Conservation (phyloP, 2,113 vertebrate genomes). For the Calyptommatus sinebrachiatus region DNA sequence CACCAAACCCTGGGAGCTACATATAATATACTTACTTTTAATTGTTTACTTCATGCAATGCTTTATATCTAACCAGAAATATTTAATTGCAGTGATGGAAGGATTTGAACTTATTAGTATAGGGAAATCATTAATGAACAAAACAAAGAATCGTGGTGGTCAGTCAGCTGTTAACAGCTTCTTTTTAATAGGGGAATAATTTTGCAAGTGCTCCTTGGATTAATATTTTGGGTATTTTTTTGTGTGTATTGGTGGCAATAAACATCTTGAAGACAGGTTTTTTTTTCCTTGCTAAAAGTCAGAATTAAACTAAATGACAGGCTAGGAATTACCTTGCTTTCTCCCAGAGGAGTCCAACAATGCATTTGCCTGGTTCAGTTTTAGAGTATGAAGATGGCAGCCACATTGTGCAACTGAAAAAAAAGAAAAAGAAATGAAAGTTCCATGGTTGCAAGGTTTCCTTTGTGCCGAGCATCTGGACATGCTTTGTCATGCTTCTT, state of each 20-base stretch:
- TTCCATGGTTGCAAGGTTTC: too few species aligned
- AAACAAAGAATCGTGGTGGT: not conserved
- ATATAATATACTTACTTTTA: not conserved
- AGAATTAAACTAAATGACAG: not conserved
- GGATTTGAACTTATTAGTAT: not conserved
- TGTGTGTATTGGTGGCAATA: not conserved
- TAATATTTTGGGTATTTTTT: not conserved
- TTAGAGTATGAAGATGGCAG: not conserved
- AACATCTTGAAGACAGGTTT: conserved; percentile 1
- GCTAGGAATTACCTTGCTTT: fast-evolving
- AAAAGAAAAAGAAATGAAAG: too few species aligned
- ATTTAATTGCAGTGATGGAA: not conserved
- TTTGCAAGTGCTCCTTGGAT: not conserved
- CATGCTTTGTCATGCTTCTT: too few species aligned
- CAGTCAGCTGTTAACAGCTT: not conserved
- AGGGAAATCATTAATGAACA: not conserved
- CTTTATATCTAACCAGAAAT: not conserved
- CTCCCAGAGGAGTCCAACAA: not conserved
- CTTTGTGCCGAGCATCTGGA: too few species aligned
- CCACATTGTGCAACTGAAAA: not conserved
- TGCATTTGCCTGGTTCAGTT: not conserved
- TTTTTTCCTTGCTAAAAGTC: not conserved
- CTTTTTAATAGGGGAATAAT: not conserved
- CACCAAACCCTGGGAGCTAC: not conserved
- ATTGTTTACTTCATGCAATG: not conserved